Evolutionary conservation across 2,113 vertebrate species (phyloP), one percentile per base, ranked within the genome.

Genomic region (Ammodytes dubius): DNA sequence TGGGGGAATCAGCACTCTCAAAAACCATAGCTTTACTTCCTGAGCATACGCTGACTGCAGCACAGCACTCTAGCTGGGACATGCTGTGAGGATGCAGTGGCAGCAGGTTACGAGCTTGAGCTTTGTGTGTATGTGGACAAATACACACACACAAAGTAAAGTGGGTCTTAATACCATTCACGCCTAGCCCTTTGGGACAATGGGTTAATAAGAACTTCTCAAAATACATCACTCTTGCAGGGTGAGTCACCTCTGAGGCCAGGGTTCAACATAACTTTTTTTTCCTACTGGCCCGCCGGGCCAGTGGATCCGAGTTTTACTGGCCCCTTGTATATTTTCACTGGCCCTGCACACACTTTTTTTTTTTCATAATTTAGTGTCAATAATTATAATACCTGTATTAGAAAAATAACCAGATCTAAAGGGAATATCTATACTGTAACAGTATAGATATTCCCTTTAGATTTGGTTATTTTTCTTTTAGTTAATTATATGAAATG

Each of bases 211-310:
- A 70, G 79, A 90, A 70, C 70, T 68, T 89, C 90, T 90, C 46
- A 92, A 92, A 93, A 93, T 91, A 93, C 82, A 86, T 69, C 76
- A 40, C 78, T 82, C 82, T 40, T 77, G 53, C 79, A 81, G 86
- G 79, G 89, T 84, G 82, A 87, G 89, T 91, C 88, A 91, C 87
- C 80, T 71, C n/a, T n/a, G n/a, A n/a, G n/a, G n/a, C n/a, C n/a
- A n/a, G n/a, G n/a, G n/a, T n/a, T n/a, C n/a, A n/a, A n/a, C n/a
- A n/a, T n/a, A n/a, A n/a, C n/a, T n/a, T n/a, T n/a, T n/a, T n/a
- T n/a, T n/a, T n/a, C n/a, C n/a, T n/a, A n/a, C n/a, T n/a, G n/a
- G n/a, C n/a, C n/a, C n/a, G n/a, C n/a, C n/a, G n/a, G n/a, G n/a
- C n/a, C n/a, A n/a, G n/a, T n/a, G n/a, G n/a, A n/a, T n/a, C n/a